These are phyloP conservation scores for Harlomillsia oculata DNA, from an alignment of 1,140 invertebrate genomes.

Conservation along the genomic window DNA sequence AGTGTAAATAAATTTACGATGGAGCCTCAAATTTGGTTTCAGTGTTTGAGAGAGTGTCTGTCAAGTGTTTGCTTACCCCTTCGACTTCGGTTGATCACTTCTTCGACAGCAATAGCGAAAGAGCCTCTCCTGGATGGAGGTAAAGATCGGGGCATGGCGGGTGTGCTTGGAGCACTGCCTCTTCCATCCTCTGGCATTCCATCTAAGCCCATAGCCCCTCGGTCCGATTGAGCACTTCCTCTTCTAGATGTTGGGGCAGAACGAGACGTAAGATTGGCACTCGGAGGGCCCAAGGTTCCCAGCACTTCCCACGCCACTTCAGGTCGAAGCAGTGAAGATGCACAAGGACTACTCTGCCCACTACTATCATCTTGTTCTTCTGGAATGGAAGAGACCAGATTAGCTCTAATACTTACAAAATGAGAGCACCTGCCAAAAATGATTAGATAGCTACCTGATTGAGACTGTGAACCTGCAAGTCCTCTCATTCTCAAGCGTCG, in stretches of 20 bases:
- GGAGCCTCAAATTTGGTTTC: no score
- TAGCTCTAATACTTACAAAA: neutral
- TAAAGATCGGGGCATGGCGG: conserved; percentile 32
- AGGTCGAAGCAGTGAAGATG: conserved; percentile 31
- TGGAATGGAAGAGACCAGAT: no score
- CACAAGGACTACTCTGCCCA: conserved; percentile 35
- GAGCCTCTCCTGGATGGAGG: conserved; percentile 34
- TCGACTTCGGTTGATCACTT: conserved; percentile 33
- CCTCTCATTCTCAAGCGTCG: conserved; percentile 31
- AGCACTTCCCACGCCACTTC: conserved; percentile 36
- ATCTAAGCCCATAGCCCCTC: conserved; percentile 27
- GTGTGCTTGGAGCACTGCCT: conserved; percentile 31
- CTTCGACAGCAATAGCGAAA: conserved; percentile 35
- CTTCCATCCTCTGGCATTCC: conserved; percentile 25
- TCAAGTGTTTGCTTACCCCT: conserved; percentile 27
- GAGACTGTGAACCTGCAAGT: conserved; percentile 31
- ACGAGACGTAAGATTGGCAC: conserved; percentile 30
- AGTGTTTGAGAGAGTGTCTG: neutral
- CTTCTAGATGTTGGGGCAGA: conserved; percentile 32
- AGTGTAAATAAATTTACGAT: no score
- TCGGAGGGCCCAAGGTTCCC: conserved; percentile 33
- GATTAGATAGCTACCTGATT: conserved; percentile 30
- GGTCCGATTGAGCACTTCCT: conserved; percentile 34
- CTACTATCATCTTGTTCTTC: conserved; percentile 35
- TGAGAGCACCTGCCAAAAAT: neutral